phyloP scores from a whole-genome alignment of 2,113 vertebrate genomes.

The Gymnorhina tibicen region DNA sequence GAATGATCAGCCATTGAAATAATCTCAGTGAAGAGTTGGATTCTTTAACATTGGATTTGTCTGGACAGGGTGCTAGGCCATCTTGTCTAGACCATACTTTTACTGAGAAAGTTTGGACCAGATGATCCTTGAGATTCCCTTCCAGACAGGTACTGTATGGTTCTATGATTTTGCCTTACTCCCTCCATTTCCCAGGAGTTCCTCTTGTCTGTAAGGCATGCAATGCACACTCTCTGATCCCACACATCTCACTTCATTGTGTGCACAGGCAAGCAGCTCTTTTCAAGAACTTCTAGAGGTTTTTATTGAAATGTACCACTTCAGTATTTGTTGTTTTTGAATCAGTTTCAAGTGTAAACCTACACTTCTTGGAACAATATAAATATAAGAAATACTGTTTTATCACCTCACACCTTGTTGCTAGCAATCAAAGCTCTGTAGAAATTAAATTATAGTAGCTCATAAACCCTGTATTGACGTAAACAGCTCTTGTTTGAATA shows the following conservation, averaged over 20 bases:
- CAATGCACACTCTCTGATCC: neutral
- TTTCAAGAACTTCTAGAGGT: neutral
- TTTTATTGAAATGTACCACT: neutral
- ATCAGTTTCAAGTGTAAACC: neutral
- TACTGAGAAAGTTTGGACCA: neutral
- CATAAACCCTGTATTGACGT: neutral
- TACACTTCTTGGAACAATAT: neutral
- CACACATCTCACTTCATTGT: neutral
- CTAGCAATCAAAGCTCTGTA: neutral
- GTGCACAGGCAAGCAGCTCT: fast-evolving
- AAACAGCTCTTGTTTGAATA: neutral
- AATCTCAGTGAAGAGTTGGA: neutral
- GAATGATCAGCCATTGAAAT: neutral
- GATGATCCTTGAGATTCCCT: neutral
- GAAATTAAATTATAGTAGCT: neutral
- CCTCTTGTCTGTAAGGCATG: neutral
- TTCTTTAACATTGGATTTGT: neutral
- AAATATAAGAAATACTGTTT: neutral
- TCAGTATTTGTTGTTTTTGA: neutral
- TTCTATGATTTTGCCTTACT: neutral
- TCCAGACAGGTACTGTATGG: neutral
- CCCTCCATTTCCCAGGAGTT: neutral
- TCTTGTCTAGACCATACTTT: neutral
- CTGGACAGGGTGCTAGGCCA: neutral
- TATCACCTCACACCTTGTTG: neutral